Conservation (phyloP, 2,113 vertebrate genomes). For the Notothenia rossii region DNA sequence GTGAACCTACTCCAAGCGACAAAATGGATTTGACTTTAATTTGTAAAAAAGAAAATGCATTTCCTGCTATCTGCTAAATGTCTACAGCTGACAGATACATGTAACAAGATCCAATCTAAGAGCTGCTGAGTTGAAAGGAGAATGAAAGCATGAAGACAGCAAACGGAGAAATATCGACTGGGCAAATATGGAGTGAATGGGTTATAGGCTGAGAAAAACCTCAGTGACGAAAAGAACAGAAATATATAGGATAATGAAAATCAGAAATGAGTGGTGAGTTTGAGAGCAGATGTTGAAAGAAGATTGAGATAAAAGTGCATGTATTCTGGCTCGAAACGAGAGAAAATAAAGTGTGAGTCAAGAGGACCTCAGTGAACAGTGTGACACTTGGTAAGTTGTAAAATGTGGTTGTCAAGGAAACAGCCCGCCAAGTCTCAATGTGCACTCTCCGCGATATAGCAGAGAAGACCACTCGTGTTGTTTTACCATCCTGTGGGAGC, state of each 20-base stretch:
- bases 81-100: background rate
- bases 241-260: background rate
- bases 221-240: background rate
- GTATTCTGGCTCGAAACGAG: background rate
- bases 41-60: too few species aligned
- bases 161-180: background rate
- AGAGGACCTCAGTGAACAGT: conserved; percentile 23
- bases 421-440: conserved; percentile 54
- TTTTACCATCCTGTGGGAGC: conserved; percentile 22
- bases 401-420: conserved; percentile 79
- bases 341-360: background rate
- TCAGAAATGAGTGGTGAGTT: background rate
- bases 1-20: conserved; percentile 27
- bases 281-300: background rate
- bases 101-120: background rate
- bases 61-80: too few species aligned
- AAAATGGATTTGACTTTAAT: conserved; percentile 10
- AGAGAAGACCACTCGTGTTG: background rate
- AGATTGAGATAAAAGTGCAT: background rate
- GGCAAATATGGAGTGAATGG: conserved; percentile 5
- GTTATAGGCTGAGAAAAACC: conserved; percentile 4
- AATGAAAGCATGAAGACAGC: conserved; percentile 7
- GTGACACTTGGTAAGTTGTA: conserved; percentile 28
- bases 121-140: background rate
- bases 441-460: conserved; percentile 39